Percentiles rank a stretch among this genome's conserved stretches.
phyloP scores from a whole-genome alignment of 37 sponge, comb jelly and placozoan species.

The Amphimedon queenslandica region DNA sequence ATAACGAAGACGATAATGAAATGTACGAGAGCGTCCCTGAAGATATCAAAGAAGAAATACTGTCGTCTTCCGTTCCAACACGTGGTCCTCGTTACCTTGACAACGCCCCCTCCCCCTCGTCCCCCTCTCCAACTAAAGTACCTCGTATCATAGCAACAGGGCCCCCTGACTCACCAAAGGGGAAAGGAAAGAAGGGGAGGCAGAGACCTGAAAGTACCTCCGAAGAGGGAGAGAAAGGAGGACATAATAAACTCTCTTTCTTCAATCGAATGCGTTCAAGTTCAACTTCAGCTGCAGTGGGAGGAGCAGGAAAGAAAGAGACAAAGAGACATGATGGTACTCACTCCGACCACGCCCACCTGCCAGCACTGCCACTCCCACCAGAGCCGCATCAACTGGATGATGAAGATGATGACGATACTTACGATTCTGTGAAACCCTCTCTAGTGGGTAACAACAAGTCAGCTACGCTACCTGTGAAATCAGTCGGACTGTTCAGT shows the following conservation, averaged over 20 bases:
- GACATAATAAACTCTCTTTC: not conserved
- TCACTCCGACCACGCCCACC: slow-evolving; percentile 16
- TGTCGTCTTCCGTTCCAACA: not conserved
- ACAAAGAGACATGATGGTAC: not conserved
- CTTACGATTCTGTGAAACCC: not conserved
- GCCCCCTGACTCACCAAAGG: not conserved
- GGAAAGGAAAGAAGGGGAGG: not conserved
- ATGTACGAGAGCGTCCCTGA: slow-evolving; percentile 66
- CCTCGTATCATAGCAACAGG: not conserved
- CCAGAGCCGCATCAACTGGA: slow-evolving; percentile 3
- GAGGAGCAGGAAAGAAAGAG: slow-evolving; percentile 18
- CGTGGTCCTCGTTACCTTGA: slow-evolving; percentile 8
- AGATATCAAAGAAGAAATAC: slow-evolving; percentile 13
- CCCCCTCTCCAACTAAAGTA: slow-evolving; percentile 1
- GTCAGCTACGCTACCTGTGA: not conserved
- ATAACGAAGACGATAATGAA: slow-evolving; percentile 31
- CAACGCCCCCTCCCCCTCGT: not conserved
- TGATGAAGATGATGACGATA: slow-evolving; percentile 3
- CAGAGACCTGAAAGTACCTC: not conserved
- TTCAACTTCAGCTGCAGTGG: not conserved
- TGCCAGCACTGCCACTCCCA: slow-evolving; percentile 2
- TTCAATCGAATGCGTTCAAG: not conserved
- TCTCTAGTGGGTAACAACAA: not conserved
- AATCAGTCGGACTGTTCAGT: not conserved
- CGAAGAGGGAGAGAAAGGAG: not conserved